Evolutionary conservation across 2,113 vertebrate species (phyloP).

Genomic region (Sinosuthora webbiana): DNA sequence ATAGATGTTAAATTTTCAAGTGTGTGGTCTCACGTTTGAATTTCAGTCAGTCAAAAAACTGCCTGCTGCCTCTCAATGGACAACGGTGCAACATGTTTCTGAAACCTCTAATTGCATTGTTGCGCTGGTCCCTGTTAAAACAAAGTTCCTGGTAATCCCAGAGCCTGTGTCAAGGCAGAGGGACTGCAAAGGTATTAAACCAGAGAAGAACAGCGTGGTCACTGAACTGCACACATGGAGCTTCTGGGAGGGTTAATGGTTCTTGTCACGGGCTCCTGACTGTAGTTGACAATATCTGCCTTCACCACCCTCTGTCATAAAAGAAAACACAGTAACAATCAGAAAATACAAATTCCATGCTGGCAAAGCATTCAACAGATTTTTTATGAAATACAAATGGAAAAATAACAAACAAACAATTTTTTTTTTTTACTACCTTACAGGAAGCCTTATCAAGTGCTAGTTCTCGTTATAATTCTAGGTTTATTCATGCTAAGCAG

Average conservation of each 20-base stretch:
- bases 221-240: conserved; percentile 90
- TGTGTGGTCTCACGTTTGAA: conserved; percentile 40
- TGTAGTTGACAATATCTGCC: conserved; percentile 99
- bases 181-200: conserved; percentile 24
- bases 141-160: conserved; percentile 25
- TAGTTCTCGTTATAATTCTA: neutral
- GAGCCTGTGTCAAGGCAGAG: conserved; percentile 6
- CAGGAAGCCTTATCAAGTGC: neutral
- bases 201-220: conserved; percentile 25
- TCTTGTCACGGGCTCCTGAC: conserved; percentile 89
- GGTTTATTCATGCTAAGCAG: neutral
- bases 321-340: conserved; percentile 68
- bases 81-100: neutral
- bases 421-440: neutral
- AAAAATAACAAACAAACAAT: neutral
- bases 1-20: conserved; percentile 42
- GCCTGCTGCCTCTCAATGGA: conserved; percentile 12
- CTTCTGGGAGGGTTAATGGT: conserved; percentile 88
- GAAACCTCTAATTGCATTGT: conserved; percentile 45
- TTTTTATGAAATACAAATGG: neutral
- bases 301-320: conserved; percentile 91
- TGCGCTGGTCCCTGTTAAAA: conserved; percentile 58
- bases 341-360: neutral
- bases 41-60: conserved; percentile 26
- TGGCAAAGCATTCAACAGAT: conserved; percentile 34